Base-by-base conservation (phyloP, 1,140 invertebrate species). In the Bombus picipes region DNA sequence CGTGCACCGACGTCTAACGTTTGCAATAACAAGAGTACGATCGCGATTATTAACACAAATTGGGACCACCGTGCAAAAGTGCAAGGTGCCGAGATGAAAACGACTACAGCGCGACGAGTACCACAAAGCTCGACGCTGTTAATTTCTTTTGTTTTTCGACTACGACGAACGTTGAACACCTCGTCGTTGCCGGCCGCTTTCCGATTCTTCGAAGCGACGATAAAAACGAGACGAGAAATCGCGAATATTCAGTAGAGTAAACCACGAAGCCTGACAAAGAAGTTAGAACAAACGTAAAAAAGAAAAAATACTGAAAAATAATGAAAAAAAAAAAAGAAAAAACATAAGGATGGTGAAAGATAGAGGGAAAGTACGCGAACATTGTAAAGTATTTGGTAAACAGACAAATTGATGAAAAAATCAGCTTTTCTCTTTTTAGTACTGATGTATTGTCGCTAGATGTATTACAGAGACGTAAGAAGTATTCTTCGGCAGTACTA, bases 371-470 rank as follows among this genome's bases (percentile, higher is more conserved):
- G 70, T 66, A 81, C 43, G 84, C 72, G 77, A 88, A 83, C 81
- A 89, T 87, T 88, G 89, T 89, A 88, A 89, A 90, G 88, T 81
- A 79, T 87, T 65, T 71, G 85, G 53, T 89, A 87, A 70, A 37
- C 66, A 72, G 72, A 73, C 85, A 83, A 66, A 75, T 74, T 68
- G 73, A 77, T 59, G 43, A 75, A 88, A 53, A 85, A 75, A 87
- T 85, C 85, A 87, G 90, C 90, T 90, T 91, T 57, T 91, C 90
- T 91, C 89, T 91, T 91, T 91, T 90, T 91, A 91, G 89, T 89
- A 91, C 74, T 62, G 78, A 90, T 91, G 81, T 88, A 88, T 89
- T 85, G 85, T 90, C 89, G 88, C 85, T 91, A 91, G 87, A 89
- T 90, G 90, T 91, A 90, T 87, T 82, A 89, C 87, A 84, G 76